These are phyloP conservation scores for Rhynchomys soricoides DNA, from an alignment of 2,113 vertebrate genomes.

Conservation along the genomic window DNA sequence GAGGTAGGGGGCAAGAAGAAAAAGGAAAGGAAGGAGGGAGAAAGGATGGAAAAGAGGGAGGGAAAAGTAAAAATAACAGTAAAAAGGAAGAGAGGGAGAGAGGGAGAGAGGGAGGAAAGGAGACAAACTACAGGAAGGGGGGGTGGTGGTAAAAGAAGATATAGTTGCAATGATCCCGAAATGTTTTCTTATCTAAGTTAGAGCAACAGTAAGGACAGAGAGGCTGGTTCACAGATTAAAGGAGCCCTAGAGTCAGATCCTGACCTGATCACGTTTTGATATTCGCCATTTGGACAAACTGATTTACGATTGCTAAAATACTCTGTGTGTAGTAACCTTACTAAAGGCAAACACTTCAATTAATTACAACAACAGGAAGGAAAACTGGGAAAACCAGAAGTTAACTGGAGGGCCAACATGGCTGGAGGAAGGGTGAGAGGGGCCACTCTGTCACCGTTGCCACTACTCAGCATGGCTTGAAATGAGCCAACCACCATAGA, in stretches of 20 bases:
- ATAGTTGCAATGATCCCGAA: not conserved
- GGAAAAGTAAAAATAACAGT: no score
- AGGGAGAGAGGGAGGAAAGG: not conserved
- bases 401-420: no score
- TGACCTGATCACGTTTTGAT: not conserved
- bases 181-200: not conserved
- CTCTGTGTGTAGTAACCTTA: not conserved
- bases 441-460: not conserved
- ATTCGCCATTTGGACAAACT: not conserved
- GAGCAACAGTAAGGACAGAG: not conserved
- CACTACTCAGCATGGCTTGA: not conserved
- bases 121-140: not conserved
- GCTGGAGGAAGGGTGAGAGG: not conserved
- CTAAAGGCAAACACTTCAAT: not conserved
- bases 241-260: conserved; percentile 14
- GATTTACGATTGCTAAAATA: not conserved
- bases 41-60: no score
- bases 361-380: not conserved
- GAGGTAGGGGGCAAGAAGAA: not conserved
- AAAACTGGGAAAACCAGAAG: not conserved
- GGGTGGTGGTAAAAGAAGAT: not conserved
- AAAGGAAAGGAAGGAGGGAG: not conserved
- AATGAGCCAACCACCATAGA: not conserved
- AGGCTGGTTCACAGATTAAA: not conserved
- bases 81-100: not conserved